Evolutionary conservation across 2,797 vertebrate species (phyloP).

Genomic region (Morus bassanus): DNA sequence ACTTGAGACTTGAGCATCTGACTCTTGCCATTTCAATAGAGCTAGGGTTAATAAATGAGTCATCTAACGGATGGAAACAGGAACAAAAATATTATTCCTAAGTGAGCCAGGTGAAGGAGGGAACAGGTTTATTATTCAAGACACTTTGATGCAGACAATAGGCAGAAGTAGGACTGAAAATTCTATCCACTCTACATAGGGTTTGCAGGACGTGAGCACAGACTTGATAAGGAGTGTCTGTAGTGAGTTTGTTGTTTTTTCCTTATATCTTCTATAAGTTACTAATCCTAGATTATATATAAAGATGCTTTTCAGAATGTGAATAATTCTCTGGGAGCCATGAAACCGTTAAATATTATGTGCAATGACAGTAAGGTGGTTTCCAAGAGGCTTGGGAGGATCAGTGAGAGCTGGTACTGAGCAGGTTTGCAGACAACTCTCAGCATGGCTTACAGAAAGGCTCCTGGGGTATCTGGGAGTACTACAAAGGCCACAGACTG

Average conservation of each 20-base stretch:
- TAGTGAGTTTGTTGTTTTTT: neutral
- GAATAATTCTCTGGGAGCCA: neutral
- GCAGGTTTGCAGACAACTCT: neutral
- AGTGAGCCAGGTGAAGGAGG: neutral
- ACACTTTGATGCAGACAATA: neutral
- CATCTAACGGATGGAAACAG: neutral
- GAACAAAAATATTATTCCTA: neutral
- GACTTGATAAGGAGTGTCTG: neutral
- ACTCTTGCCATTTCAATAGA: neutral
- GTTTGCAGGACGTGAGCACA: neutral
- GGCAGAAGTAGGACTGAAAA: neutral
- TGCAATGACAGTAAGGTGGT: neutral
- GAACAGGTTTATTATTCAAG: neutral
- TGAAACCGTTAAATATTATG: neutral
- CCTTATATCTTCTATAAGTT: neutral
- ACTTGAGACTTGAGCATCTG: neutral
- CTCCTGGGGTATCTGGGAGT: neutral
- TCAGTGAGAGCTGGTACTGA: neutral
- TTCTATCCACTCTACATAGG: neutral
- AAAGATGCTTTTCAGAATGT: neutral
- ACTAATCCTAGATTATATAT: neutral
- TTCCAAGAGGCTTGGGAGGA: neutral
- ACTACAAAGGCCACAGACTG: neutral
- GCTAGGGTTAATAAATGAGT: neutral
- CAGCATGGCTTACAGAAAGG: neutral